Evolutionary conservation across 1,140 invertebrate genomes (phyloP).

Genomic region (Aphelinus certus): DNA sequence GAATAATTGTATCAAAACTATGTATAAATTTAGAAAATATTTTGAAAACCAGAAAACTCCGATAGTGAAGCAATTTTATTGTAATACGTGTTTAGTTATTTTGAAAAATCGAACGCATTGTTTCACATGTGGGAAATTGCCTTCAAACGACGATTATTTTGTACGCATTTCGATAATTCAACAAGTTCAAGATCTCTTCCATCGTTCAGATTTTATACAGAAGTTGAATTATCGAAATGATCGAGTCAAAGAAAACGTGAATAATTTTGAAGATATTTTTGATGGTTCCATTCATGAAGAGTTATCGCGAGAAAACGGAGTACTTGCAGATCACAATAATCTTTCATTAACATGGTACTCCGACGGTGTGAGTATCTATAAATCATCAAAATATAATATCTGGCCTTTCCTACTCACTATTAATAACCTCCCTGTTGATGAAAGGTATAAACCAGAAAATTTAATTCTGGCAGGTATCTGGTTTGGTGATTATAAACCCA

Average conservation of each 20-base stretch:
- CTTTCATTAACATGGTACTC: conserved; percentile 10
- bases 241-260: neutral
- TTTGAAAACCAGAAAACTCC: conserved; percentile 1
- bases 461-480: conserved; percentile 4
- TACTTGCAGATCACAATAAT: neutral
- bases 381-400: conserved; percentile 7
- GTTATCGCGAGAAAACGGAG: neutral
- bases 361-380: conserved; percentile 3
- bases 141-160: neutral
- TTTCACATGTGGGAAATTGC: neutral
- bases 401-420: conserved; percentile 10
- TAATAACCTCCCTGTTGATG: conserved; percentile 31
- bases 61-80: conserved; percentile 4
- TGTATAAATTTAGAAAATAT: conserved; percentile 1
- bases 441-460: conserved; percentile 36
- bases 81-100: neutral
- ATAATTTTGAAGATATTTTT: conserved; percentile 4
- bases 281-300: conserved; percentile 16
- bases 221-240: neutral
- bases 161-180: neutral
- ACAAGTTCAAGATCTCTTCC: neutral
- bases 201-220: neutral
- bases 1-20: neutral
- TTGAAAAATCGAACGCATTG: neutral
- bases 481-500: conserved; percentile 17